Evolutionary conservation across 2,888 invertebrate genomes (phyloP), one percentile per base, ranked within the genome.

Genomic region (Herminia tarsipennalis): DNA sequence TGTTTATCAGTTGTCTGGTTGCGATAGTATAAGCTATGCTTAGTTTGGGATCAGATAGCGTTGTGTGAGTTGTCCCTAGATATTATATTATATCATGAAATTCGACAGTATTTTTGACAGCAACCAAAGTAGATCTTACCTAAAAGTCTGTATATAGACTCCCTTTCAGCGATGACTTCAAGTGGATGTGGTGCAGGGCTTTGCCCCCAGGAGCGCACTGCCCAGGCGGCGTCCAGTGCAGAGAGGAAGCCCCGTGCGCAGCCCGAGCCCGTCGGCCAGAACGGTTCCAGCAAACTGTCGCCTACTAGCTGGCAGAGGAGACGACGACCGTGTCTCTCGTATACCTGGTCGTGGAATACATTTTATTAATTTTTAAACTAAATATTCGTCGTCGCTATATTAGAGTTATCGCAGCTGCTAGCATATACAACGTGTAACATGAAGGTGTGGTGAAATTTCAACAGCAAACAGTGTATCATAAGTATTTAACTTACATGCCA

Each of bases 251-350:
- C 99, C 42, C 99, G 94, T 0, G 99, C 99, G 89, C 98, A 98
- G 0, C 99, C 99, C 2, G 98, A 98, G 0, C 99, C 99, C 0
- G 98, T 99, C 3, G 99, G 99, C 99, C 99, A 99, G 87, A 99
- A 99, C 0, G 98, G 98, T 93, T 99, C 99, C 17, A 99, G 93
- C 40, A 99, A 92, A 81, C 98, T 98, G 88, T 99, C 99, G 0
- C 99, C 99, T 1, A 99, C 99, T 38, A 99, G 93, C 68, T 95
- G 96, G 91, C 97, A 96, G 9, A 99, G 91, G 3, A 99, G 91
- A 28, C 95, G 94, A 58, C 96, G 95, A 0, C 97, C 97, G 56
- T 94, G 75, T 0, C 87, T 80, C 56, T 92, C 91, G 65, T 81
- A 76, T 1, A 89, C 85, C 88, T 89, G 20, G 14, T n/a, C 13